Evolutionary conservation across 2,113 vertebrate genomes (phyloP), one percentile per base, ranked within the genome.

Genomic region (Cyanoderma ruficeps): DNA sequence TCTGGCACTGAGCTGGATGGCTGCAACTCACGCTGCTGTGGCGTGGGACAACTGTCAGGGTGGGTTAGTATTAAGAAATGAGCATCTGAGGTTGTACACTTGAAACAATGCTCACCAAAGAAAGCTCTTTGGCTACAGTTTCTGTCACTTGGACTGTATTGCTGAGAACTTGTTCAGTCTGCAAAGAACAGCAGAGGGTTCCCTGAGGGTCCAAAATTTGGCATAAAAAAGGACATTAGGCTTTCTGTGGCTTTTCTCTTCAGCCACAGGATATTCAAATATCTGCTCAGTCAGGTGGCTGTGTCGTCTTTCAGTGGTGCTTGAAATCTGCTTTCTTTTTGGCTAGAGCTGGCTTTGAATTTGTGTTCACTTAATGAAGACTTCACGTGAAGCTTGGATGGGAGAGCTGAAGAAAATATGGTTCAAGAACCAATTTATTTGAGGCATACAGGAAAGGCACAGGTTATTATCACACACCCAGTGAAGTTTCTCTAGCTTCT

Each of bases 31-130:
- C 1, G 5, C 49, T 69, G n/a, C 12, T 4, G 1, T 28, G 25
- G 12, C 23, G 41, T 27, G 55, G 82, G 55, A 64, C 12, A n/a
- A 4, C 28, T 74, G 25, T 61, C 74, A 30, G 21, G 20, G 78
- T 9, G 53, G 18, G 7, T 67, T 53, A 70, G 27, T 35, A 67
- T 60, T 33, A 61, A 53, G 25, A 69, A 79, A 50, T 28, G 2
- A 80, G 16, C 20, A 16, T 47, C n/a, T 74, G 31, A 64, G 0
- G 0, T 8, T 18, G 13, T 23, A 23, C 1, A 3, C 41, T 64
- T 72, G 37, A 72, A 88, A 56, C 7, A 35, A 21, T 0, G 3
- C 60, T 67, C 53, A 50, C 7, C 33, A 52, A n/a, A 64, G 31
- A 25, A 64, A 16, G 42, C 14, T 24, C 21, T 55, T 76, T 24